These are phyloP conservation scores for Parotocinclus haroldoi DNA, from an alignment of 2,797 vertebrate species.

Conservation along the genomic window DNA sequence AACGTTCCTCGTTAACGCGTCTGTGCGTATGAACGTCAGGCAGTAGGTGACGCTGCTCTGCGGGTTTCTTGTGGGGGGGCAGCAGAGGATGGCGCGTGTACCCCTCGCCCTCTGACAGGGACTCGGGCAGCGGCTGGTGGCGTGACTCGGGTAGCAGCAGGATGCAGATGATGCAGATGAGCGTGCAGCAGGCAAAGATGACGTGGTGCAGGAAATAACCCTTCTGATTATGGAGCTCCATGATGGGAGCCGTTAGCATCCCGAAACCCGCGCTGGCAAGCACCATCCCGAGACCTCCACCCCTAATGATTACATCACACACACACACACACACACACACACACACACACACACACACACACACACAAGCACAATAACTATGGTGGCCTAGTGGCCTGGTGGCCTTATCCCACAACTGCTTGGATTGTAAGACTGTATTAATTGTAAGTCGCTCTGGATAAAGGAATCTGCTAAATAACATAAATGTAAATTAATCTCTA, in stretches of 20 bases:
- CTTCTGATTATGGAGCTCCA: conserved; percentile 98
- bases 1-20: conserved; percentile 73
- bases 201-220: conserved; percentile 97
- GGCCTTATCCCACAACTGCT: no score
- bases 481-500: no score
- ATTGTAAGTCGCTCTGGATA: no score
- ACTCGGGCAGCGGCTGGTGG: conserved; percentile 86
- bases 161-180: conserved; percentile 98
- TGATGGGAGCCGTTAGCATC: conserved; percentile 93
- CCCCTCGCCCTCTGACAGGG: conserved; percentile 82
- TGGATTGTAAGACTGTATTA: no score
- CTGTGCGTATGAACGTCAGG: conserved; percentile 83
- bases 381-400: no score
- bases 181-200: conserved; percentile 96
- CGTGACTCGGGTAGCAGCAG: conserved; percentile 91
- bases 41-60: conserved; percentile 84
- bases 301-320: conserved; percentile 62
- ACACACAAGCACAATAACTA: no score
- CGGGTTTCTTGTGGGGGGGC: conserved; percentile 75
- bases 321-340: no score
- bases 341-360: no score
- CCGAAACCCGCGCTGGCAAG: conserved; percentile 93
- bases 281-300: conserved; percentile 88
- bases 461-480: no score
- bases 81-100: conserved; percentile 88